Evolutionary conservation across 2,888 invertebrate species (phyloP).

Genomic region (Lutraria lutraria): DNA sequence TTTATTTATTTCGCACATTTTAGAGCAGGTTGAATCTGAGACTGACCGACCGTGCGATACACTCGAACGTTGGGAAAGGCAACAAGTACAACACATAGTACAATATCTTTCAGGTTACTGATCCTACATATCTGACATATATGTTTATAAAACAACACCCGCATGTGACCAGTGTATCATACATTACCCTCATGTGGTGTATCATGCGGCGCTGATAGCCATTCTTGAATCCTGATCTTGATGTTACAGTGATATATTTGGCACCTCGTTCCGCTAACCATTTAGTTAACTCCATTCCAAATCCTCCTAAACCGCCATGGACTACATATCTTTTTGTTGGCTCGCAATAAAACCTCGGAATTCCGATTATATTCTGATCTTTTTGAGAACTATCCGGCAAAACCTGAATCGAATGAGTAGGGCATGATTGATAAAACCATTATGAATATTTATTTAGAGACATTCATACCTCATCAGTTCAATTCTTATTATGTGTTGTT

Average conservation of each 20-base stretch:
- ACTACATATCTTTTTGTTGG: slow-evolving; percentile 88
- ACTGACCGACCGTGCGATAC: too few species aligned
- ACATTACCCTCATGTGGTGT: slow-evolving; percentile 88
- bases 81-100: too few species aligned
- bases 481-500: too few species aligned
- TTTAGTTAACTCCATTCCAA: slow-evolving; percentile 94
- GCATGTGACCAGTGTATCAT: too few species aligned
- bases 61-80: too few species aligned
- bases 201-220: slow-evolving; percentile 97
- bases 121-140: too few species aligned
- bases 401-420: slow-evolving; percentile 89
- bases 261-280: slow-evolving; percentile 94
- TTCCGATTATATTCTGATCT: slow-evolving; percentile 74
- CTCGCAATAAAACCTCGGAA: slow-evolving; percentile 93
- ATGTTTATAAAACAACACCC: slow-evolving; percentile 48
- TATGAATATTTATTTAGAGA: too few species aligned
- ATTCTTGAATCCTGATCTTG: slow-evolving; percentile 93
- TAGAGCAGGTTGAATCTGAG: too few species aligned
- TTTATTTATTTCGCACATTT: too few species aligned
- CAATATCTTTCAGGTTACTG: too few species aligned
- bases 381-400: background rate
- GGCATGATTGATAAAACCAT: background rate
- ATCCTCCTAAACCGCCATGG: slow-evolving; percentile 97
- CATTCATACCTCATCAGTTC: too few species aligned
- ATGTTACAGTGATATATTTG: slow-evolving; percentile 93